Evolutionary conservation across 2,797 vertebrate genomes (phyloP).

Genomic region (Smutsia gigantea): DNA sequence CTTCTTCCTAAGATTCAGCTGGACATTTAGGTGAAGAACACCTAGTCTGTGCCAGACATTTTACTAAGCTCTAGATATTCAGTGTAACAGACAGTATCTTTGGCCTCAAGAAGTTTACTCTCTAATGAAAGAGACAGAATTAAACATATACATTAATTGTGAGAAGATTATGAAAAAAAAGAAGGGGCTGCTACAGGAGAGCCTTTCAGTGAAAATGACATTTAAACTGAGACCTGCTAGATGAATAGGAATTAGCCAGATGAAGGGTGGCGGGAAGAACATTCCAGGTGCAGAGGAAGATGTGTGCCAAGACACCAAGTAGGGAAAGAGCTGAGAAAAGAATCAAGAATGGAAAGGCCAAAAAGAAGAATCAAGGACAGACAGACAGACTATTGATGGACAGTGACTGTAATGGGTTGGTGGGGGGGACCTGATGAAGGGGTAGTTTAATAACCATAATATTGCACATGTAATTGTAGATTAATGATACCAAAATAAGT

Average conservation of each 20-base stretch:
- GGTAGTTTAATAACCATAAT: too few species aligned
- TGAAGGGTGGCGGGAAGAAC: not conserved
- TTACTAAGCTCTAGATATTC: not conserved
- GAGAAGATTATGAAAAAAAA: slow-evolving; percentile 46
- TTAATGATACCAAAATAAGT: too few species aligned
- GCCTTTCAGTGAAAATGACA: not conserved
- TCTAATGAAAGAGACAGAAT: slow-evolving; percentile 25
- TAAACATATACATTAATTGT: not conserved
- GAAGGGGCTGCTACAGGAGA: slow-evolving; percentile 17
- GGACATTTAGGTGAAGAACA: slow-evolving; percentile 4
- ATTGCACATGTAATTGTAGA: too few species aligned
- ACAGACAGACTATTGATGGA: too few species aligned
- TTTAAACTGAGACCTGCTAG: slow-evolving; percentile 18
- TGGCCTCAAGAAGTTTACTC: not conserved
- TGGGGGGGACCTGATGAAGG: too few species aligned
- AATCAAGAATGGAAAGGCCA: not conserved
- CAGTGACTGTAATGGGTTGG: too few species aligned
- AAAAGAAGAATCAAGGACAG: too few species aligned
- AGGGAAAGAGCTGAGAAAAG: not conserved
- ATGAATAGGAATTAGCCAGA: not conserved
- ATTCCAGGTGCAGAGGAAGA: not conserved
- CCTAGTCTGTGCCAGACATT: not conserved
- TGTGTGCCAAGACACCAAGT: not conserved
- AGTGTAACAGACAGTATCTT: not conserved
- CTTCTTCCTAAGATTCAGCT: not conserved